A percentile compares a stretch with the other conserved stretches of the same genome.
These are phyloP conservation scores for Polylopha cassiicola DNA, from an alignment of 2,888 invertebrate species.

Conservation along the genomic window DNA sequence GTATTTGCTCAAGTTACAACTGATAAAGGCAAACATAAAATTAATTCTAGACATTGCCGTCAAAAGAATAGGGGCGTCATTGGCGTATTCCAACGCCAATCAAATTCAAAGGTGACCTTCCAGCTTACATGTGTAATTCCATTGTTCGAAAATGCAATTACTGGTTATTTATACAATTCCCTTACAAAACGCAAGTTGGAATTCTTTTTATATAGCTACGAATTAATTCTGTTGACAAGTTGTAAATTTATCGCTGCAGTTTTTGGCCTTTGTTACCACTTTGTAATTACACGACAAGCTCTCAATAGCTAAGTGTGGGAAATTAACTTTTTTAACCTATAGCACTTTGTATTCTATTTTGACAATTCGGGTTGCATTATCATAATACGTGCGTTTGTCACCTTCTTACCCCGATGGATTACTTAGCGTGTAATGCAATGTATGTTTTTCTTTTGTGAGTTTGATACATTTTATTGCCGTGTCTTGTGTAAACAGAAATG, in stretches of 20 bases:
- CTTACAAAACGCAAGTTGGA: conserved; percentile 22
- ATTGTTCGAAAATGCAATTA: conserved; percentile 12
- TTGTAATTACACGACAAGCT: conserved; percentile 41
- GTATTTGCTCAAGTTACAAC: too few relatives aligned
- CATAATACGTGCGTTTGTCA: conserved; percentile 51
- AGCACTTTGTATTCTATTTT: conserved; percentile 55
- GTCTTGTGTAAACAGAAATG: conserved; percentile 72
- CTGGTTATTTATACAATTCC: conserved; percentile 15
- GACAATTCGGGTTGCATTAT: conserved; percentile 66
- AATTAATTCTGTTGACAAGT: conserved; percentile 60
- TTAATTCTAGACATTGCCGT: conserved; percentile 1
- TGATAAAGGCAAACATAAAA: neutral
- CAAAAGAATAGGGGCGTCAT: conserved; percentile 5
- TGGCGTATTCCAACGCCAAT: neutral
- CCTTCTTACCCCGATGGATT: conserved; percentile 55
- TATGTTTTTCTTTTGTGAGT: conserved; percentile 68
- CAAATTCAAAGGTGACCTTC: conserved; percentile 13
- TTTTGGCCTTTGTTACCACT: conserved; percentile 43
- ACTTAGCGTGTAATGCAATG: conserved; percentile 46
- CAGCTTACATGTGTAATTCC: conserved; percentile 9
- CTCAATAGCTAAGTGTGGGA: conserved; percentile 59
- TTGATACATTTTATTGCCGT: conserved; percentile 68
- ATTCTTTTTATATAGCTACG: conserved; percentile 37
- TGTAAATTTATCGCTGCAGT: conserved; percentile 51
- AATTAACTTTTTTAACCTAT: conserved; percentile 45